Evolutionary conservation across 2,113 vertebrate species (phyloP).

Genomic region (Menura novaehollandiae): DNA sequence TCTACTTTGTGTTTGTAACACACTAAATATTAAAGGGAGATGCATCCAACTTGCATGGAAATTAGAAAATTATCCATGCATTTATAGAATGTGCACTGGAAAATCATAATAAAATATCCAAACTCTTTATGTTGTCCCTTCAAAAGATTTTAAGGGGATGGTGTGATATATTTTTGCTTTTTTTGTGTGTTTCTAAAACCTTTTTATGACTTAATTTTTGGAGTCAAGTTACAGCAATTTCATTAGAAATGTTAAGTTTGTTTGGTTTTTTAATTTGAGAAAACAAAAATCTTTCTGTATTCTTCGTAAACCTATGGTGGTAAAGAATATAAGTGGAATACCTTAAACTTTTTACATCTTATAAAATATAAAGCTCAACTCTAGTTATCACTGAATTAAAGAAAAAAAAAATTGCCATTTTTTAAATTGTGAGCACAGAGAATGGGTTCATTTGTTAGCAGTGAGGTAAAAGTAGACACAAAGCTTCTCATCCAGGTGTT

Average conservation of each 20-base stretch:
- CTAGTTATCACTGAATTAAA: neutral
- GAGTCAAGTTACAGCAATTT: neutral
- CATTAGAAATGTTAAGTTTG: neutral
- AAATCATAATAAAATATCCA: neutral
- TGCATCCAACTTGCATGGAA: neutral
- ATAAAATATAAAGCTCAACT: neutral
- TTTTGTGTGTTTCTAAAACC: neutral
- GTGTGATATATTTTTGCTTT: rapidly evolving
- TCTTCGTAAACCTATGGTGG: neutral
- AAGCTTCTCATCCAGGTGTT: neutral
- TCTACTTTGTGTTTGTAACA: neutral
- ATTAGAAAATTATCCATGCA: neutral
- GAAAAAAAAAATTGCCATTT: neutral
- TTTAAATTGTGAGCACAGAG: neutral
- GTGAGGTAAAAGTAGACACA: neutral
- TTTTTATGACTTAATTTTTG: neutral
- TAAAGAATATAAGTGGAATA: neutral
- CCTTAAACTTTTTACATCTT: neutral
- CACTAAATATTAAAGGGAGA: neutral
- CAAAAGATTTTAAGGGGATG: neutral
- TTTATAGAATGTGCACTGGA: neutral
- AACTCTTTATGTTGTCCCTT: neutral
- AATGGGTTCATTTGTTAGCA: neutral
- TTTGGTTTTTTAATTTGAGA: neutral
- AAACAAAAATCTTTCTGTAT: neutral